Evolutionary conservation across 2,888 invertebrate species (phyloP).

Genomic region (Stenodera caucasica): DNA sequence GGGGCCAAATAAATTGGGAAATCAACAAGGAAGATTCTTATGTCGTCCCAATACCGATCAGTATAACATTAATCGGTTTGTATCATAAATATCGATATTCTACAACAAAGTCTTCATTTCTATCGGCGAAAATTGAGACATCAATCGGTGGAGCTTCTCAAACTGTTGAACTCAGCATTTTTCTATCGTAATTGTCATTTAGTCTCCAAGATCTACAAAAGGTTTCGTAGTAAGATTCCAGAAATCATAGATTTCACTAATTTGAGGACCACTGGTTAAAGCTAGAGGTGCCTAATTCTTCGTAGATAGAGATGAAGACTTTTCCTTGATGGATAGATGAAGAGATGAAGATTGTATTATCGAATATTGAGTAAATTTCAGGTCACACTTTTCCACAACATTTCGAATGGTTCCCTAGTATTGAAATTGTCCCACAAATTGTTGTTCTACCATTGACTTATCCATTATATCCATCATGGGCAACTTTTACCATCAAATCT

Average conservation of each 20-base stretch:
- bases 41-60: conserved; percentile 37
- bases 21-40: conserved; percentile 14
- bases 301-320: too few species aligned
- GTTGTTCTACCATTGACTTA: conserved; percentile 43
- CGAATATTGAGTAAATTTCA: conserved; percentile 18
- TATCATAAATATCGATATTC: neutral
- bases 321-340: too few species aligned
- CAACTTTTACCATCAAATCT: conserved; percentile 52
- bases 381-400: conserved; percentile 46
- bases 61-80: conserved; percentile 37
- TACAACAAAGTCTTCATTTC: conserved; percentile 23
- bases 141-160: too few species aligned
- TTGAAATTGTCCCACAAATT: conserved; percentile 39
- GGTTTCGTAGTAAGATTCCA: too few species aligned
- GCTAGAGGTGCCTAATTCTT: too few species aligned
- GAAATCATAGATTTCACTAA: too few species aligned
- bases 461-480: conserved; percentile 31
- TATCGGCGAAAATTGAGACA: neutral
- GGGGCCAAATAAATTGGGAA: conserved; percentile 46
- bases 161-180: too few species aligned
- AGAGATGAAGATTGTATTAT: neutral
- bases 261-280: too few species aligned
- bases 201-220: too few species aligned
- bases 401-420: conserved; percentile 42
- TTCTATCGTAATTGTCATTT: too few species aligned